These are phyloP conservation scores for Pyrocoelia pectoralis DNA, from an alignment of 2,888 invertebrate species.

Conservation along the genomic window DNA sequence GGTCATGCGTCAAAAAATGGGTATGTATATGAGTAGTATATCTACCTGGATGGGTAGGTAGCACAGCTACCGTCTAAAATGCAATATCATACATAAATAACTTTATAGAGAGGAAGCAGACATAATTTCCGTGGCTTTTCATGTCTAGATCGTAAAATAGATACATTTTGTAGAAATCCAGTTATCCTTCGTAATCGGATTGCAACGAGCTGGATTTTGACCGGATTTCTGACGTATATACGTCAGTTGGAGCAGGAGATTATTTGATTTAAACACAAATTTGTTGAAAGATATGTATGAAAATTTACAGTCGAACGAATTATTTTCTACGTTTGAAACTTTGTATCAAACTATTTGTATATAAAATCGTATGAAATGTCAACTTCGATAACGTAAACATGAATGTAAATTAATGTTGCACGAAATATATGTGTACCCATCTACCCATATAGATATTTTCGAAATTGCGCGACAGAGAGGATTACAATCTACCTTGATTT, in stretches of 20 bases:
- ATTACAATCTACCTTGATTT: too few species aligned
- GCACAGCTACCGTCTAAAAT: conserved; percentile 27
- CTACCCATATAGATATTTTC: background rate
- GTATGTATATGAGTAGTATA: conserved; percentile 5
- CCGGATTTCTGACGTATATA: conserved; percentile 40
- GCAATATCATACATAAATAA: conserved; percentile 36
- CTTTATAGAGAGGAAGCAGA: conserved; percentile 40
- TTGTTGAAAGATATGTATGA: conserved; percentile 33
- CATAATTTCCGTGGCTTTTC: conserved; percentile 48
- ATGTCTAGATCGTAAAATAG: conserved; percentile 47
- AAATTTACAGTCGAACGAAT: conserved; percentile 25
- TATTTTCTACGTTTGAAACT: conserved; percentile 27
- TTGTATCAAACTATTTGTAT: conserved; percentile 20
- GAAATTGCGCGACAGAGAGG: background rate
- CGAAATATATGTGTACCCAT: conserved; percentile 7
- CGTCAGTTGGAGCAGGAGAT: conserved; percentile 27
- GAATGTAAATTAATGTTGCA: conserved; percentile 8
- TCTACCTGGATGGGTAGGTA: conserved; percentile 25
- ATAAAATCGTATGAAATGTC: conserved; percentile 16
- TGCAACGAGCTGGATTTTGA: conserved; percentile 33
- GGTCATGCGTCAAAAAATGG: conserved; percentile 39
- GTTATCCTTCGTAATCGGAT: conserved; percentile 47
- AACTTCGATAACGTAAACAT: conserved; percentile 9
- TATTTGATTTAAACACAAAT: conserved; percentile 35
- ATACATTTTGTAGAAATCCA: conserved; percentile 45